phyloP scores from a whole-genome alignment of 2,888 invertebrate genomes.

The Sympetrum striolatum region DNA sequence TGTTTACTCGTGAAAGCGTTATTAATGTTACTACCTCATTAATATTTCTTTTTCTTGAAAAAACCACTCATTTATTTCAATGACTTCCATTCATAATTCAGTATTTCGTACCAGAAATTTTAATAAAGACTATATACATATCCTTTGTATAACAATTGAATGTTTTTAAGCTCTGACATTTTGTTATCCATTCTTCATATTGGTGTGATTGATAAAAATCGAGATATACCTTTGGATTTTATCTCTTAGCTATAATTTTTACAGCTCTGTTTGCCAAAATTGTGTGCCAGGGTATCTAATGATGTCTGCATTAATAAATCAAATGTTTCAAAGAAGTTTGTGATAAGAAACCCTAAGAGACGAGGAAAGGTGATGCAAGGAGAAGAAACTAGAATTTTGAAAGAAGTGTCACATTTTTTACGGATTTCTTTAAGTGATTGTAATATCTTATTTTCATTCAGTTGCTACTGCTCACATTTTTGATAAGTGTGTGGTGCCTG shows the following conservation, averaged over 20 bases:
- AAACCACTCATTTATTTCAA: neutral
- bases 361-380: neutral
- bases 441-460: neutral
- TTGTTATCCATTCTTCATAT: too few relatives aligned
- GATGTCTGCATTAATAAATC: too few relatives aligned
- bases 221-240: too few relatives aligned
- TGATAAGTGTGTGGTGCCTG: slow-evolving; percentile 30
- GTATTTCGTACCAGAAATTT: neutral
- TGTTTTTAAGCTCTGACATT: too few relatives aligned
- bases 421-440: neutral
- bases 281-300: too few relatives aligned
- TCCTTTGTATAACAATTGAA: neutral
- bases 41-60: neutral
- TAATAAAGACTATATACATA: neutral
- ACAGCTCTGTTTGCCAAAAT: too few relatives aligned
- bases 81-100: neutral
- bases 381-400: neutral
- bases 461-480: neutral
- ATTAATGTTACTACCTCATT: neutral
- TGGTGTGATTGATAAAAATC: too few relatives aligned
- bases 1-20: neutral
- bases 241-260: too few relatives aligned
- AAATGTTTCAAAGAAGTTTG: neutral
- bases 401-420: neutral
- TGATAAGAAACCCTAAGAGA: neutral